Evolutionary conservation across 2,113 vertebrate species (phyloP).

Genomic region (Tyrannus savana): DNA sequence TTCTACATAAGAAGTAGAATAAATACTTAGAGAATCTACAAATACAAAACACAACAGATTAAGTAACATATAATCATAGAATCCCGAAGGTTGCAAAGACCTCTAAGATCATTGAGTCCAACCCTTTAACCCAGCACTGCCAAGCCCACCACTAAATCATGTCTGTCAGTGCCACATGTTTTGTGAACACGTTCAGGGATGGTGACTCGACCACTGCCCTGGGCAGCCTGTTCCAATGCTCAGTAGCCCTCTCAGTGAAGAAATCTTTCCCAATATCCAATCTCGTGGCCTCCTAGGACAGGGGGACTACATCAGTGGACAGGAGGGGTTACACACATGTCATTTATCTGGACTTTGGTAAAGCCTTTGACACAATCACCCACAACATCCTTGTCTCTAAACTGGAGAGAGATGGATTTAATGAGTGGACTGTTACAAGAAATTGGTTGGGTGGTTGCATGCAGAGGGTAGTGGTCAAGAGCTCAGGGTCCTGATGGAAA

Average conservation of each 20-base stretch:
- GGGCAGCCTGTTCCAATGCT: too few species aligned
- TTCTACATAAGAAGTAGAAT: background rate
- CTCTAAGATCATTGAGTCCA: background rate
- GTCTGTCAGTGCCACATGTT: too few species aligned
- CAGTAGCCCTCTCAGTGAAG: too few species aligned
- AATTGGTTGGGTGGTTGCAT: fast-evolving
- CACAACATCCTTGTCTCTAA: background rate
- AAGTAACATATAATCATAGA: background rate
- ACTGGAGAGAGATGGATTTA: background rate
- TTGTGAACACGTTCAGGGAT: too few species aligned
- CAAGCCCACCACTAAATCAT: too few species aligned
- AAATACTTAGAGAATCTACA: background rate
- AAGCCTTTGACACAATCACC: fast-evolving
- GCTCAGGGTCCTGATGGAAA: background rate
- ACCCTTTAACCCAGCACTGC: background rate
- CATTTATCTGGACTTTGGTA: background rate
- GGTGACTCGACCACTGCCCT: too few species aligned
- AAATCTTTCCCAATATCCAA: too few species aligned
- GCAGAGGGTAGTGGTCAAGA: background rate
- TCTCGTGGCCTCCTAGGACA: too few species aligned
- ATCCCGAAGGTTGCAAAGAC: background rate
- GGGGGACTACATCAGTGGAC: too few species aligned
- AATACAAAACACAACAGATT: background rate
- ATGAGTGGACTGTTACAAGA: background rate
- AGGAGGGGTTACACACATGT: background rate